These are phyloP conservation scores for Muscicapa comitata DNA, from an alignment of 2,797 vertebrate genomes.

Conservation along the genomic window DNA sequence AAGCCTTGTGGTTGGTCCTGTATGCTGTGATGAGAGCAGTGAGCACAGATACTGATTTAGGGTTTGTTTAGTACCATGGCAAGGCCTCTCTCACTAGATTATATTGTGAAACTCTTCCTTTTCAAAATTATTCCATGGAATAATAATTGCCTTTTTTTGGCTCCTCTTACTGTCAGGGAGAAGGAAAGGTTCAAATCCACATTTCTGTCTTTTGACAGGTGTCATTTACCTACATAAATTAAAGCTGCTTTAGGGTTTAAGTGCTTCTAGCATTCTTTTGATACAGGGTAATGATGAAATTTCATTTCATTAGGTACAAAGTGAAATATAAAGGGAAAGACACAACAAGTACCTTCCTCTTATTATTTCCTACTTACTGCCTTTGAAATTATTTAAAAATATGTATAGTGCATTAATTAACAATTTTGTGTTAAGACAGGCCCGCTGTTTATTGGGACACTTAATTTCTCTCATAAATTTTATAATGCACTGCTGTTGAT, in stretches of 20 bases:
- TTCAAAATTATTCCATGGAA: not conserved
- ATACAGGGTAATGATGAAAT: not conserved
- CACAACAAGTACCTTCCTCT: not conserved
- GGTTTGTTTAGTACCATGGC: not conserved
- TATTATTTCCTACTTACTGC: not conserved
- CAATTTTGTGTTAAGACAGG: not conserved
- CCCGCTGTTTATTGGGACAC: not conserved
- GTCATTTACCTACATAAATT: not conserved
- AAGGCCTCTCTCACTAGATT: not conserved
- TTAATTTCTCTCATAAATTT: not conserved
- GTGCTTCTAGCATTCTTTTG: not conserved
- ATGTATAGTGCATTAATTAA: not conserved
- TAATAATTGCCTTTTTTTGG: not conserved
- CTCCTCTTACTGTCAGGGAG: not conserved
- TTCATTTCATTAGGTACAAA: not conserved
- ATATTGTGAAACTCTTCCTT: not conserved
- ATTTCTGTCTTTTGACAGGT: not conserved
- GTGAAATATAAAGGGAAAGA: not conserved
- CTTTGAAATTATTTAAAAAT: not conserved
- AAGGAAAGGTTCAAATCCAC: not conserved
- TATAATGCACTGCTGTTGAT: not conserved
- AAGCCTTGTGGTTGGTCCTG: not conserved
- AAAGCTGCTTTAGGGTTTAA: not conserved
- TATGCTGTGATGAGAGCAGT: not conserved
- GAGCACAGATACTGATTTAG: not conserved